Evolutionary conservation across 2,797 vertebrate genomes (phyloP), one percentile per base, ranked within the genome.

Genomic region (Muscicapa striata): DNA sequence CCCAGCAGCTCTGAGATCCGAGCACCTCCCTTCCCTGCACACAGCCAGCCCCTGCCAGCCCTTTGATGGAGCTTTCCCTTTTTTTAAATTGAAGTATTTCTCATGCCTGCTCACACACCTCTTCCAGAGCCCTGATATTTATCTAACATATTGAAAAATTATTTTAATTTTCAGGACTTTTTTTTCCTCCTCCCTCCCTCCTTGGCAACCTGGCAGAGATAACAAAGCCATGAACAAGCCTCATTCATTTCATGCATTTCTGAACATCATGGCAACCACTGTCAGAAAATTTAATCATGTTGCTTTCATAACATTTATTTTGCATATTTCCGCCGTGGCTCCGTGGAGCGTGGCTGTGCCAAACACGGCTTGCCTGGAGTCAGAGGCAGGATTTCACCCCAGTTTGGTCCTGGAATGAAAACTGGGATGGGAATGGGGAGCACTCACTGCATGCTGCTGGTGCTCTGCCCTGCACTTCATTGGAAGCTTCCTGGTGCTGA

Each of bases 91-190:
- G 95, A 82, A 89, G 87, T 78, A 77, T 89, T 93, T 59, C 94
- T 87, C 83, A 38, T 46, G 83, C 43, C 84, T 85, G 66, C 73
- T 88, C 91, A 57, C 93, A 94, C 41, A 85, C 66, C 94, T 84
- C 92, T 48, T 61, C 63, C 54, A 76, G 54, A 92, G 62, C 17
- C 30, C 61, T 93, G 90, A 67, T 95, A 94, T 96, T 96, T 96
- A 96, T 92, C 87, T 94, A 95, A 90, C 59, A 52, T 93, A 96
- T 87, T 97, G 89, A 96, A 95, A 97, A 96, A 84, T 79, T 82
- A 94, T 93, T 96, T 96, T 94, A 96, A 96, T 97, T 96, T 90
- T 84, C 40, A 72, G 80, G 57, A 79, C 20, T 45, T 76, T 51
- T 94, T 79, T 66, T 40, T 1, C 5, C 2, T 34, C 18, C 30